Evolutionary conservation across 2,888 invertebrate species (phyloP).

Genomic region (Leptinotarsa rubiginosa): DNA sequence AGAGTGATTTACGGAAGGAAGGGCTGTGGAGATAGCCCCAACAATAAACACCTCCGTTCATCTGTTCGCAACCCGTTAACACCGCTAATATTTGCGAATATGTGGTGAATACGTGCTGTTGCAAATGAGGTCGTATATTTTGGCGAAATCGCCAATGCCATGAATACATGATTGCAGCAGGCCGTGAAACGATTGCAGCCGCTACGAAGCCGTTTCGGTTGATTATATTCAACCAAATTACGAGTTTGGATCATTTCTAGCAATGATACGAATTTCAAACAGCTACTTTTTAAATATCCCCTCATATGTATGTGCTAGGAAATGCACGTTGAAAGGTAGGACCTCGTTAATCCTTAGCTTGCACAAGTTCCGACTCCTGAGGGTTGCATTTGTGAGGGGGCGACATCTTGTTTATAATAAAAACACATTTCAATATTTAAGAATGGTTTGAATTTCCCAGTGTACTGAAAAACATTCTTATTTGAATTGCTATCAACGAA

Average conservation of each 20-base stretch:
- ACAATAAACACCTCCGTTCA: slow-evolving; percentile 6
- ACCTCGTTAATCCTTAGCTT: too few species aligned
- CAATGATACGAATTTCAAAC: neutral
- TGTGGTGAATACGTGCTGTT: slow-evolving; percentile 13
- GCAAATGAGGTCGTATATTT: slow-evolving; percentile 13
- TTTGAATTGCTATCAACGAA: too few species aligned
- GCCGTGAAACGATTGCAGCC: neutral
- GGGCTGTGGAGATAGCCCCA: neutral
- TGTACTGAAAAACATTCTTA: too few species aligned
- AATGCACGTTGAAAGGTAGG: too few species aligned
- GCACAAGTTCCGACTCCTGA: too few species aligned
- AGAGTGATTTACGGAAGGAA: neutral
- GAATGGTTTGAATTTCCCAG: too few species aligned
- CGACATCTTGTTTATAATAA: too few species aligned
- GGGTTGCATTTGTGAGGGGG: too few species aligned
- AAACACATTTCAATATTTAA: too few species aligned
- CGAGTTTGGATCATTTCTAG: slow-evolving; percentile 1
- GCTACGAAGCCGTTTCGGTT: neutral
- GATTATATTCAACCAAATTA: slow-evolving; percentile 6
- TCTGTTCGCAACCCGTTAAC: slow-evolving; percentile 1
- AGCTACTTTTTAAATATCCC: too few species aligned
- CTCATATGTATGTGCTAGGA: too few species aligned
- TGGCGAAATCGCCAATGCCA: slow-evolving; percentile 12
- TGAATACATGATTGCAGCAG: neutral
- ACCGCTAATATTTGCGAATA: slow-evolving; percentile 1